phyloP scores from a whole-genome alignment of 2,797 vertebrate genomes.

The Hydrolagus colliei region DNA sequence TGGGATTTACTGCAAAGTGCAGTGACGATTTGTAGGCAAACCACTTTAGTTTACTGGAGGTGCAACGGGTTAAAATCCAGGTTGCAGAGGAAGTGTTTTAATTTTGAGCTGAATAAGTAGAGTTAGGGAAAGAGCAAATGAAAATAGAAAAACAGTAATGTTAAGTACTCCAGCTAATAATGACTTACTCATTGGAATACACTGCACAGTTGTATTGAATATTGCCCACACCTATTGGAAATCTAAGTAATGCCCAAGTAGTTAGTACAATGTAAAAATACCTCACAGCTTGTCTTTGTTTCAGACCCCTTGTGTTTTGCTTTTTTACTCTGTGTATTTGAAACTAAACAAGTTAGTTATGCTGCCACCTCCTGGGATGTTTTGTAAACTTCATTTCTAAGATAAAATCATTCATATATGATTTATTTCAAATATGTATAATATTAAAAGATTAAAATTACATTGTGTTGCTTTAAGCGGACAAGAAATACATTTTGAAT shows the following conservation, averaged over 20 bases:
- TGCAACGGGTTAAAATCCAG: background rate
- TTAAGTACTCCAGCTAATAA: background rate
- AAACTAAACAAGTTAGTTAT: background rate
- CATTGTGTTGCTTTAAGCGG: too few relatives aligned
- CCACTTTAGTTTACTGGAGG: too few relatives aligned
- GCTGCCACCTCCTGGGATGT: background rate
- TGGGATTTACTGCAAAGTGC: too few relatives aligned
- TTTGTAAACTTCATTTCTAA: background rate
- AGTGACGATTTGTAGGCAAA: too few relatives aligned
- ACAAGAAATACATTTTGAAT: too few relatives aligned
- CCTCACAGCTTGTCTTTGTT: background rate
- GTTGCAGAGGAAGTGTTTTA: background rate
- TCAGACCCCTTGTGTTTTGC: background rate
- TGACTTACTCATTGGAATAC: background rate
- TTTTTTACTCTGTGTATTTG: background rate
- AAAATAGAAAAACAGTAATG: background rate
- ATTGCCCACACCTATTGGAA: background rate
- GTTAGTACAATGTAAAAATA: background rate
- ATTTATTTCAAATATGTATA: too few relatives aligned
- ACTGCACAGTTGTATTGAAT: too few relatives aligned
- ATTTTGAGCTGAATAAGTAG: background rate
- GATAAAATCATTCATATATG: too few relatives aligned
- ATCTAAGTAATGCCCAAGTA: background rate
- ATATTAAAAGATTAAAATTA: too few relatives aligned
- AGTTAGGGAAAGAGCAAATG: background rate